A percentile compares a stretch with the other conserved stretches of the same genome.
Conservation (phyloP, 2,888 invertebrate species). For the Meghimatium bilineatum region DNA sequence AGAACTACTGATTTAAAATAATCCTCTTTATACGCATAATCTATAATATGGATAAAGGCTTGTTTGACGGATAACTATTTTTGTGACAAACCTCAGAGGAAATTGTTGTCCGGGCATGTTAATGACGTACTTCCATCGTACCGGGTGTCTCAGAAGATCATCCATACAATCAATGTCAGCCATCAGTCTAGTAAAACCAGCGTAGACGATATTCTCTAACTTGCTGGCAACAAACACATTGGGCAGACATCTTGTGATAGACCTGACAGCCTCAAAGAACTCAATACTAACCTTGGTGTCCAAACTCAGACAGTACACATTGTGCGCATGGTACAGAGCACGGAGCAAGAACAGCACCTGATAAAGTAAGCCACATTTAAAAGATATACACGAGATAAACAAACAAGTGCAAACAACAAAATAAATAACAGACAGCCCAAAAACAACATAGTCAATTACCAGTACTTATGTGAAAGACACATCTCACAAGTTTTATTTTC, state of each 20-base stretch:
- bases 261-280: slow-evolving; percentile 44
- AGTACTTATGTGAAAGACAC: no score
- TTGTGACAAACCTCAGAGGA: slow-evolving; percentile 60
- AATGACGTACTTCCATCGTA: slow-evolving; percentile 74
- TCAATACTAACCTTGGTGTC: slow-evolving; percentile 41
- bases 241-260: slow-evolving; percentile 68
- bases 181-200: slow-evolving; percentile 71
- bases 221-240: slow-evolving; percentile 75
- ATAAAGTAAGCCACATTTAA: not conserved
- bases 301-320: slow-evolving; percentile 48
- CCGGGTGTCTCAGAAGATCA: slow-evolving; percentile 60
- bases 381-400: not conserved
- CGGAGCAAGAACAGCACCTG: slow-evolving; percentile 48
- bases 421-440: no score
- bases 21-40: no score
- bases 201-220: slow-evolving; percentile 72
- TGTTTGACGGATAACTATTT: no score
- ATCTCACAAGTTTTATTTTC: no score
- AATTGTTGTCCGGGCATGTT: slow-evolving; percentile 75
- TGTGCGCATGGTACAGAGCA: slow-evolving; percentile 50
- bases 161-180: slow-evolving; percentile 76
- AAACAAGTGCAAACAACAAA: no score
- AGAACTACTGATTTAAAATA: no score
- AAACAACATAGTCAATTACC: no score
- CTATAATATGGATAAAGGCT: no score